Percentiles rank a stretch among this genome's conserved stretches.
Conservation (phyloP, 2,888 invertebrate species). For the Petrolisthes manimaculis region DNA sequence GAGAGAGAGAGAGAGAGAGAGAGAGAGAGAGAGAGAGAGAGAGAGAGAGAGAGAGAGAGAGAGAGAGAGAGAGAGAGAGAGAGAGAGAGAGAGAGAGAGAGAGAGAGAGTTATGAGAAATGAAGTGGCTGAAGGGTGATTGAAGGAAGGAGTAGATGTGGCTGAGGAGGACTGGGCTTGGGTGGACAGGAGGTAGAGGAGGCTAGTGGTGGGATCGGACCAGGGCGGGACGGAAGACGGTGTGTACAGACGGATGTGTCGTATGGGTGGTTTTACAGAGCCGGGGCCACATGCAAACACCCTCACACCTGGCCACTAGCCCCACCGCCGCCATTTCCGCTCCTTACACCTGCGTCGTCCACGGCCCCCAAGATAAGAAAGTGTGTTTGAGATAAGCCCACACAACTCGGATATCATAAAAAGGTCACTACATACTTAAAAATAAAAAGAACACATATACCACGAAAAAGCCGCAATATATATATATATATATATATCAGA, state of each 20-base stretch:
- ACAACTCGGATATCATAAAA: not conserved
- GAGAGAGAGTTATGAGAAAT: not conserved
- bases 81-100: not conserved
- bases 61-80: slow-evolving; percentile 1
- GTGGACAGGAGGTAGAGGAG: too few species aligned
- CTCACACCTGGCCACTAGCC: slow-evolving; percentile 33
- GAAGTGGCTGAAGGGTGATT: not conserved
- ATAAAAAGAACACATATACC: too few species aligned
- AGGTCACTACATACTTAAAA: too few species aligned
- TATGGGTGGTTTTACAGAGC: slow-evolving; percentile 38
- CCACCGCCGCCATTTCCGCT: slow-evolving; percentile 23
- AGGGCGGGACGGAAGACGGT: slow-evolving; percentile 24
- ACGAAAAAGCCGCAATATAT: too few species aligned
- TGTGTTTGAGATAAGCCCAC: slow-evolving; percentile 18
- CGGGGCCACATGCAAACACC: slow-evolving; percentile 26
- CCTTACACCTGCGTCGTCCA: not conserved
- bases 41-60: not conserved
- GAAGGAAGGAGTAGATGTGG: not conserved
- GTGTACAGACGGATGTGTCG: slow-evolving; percentile 48
- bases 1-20: not conserved
- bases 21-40: slow-evolving; percentile 6
- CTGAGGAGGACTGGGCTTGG: not conserved
- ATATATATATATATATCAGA: too few species aligned
- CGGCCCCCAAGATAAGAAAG: slow-evolving; percentile 5
- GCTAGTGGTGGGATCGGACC: not conserved